These are phyloP conservation scores for Trinectes maculatus DNA, from an alignment of 2,113 vertebrate genomes.

Conservation along the genomic window DNA sequence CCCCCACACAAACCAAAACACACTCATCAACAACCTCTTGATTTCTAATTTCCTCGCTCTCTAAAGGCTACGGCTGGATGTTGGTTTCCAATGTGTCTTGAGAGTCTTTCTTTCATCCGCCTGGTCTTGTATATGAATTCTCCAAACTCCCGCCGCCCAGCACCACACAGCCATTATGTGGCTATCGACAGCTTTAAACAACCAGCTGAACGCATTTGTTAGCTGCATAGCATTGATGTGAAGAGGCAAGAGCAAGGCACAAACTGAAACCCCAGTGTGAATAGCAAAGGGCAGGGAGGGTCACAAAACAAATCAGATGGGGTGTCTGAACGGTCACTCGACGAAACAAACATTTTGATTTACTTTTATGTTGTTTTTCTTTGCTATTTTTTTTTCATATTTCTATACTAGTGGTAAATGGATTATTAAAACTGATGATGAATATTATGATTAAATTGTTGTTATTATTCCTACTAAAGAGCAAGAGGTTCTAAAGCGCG, in stretches of 20 bases:
- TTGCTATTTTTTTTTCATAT: constrained; percentile 81
- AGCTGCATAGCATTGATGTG: constrained; percentile 5
- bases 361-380: constrained; percentile 69
- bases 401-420: constrained; percentile 83
- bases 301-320: constrained; percentile 54
- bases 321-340: constrained; percentile 46
- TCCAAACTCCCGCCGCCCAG: neutral
- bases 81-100: constrained; percentile 21
- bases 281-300: constrained; percentile 46
- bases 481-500: constrained; percentile 62
- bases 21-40: constrained; percentile 11
- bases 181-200: constrained; percentile 42
- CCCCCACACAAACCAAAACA: constrained; percentile 6
- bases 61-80: constrained; percentile 19
- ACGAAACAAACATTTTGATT: constrained; percentile 60
- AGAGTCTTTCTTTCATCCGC: constrained; percentile 20
- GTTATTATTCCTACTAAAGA: constrained; percentile 78
- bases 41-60: constrained; percentile 28
- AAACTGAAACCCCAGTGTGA: constrained; percentile 2
- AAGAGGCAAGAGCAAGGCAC: constrained; percentile 1
- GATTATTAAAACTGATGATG: constrained; percentile 77
- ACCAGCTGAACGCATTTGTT: constrained; percentile 33
- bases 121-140: constrained; percentile 6
- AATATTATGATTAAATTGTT: constrained; percentile 81
- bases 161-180: constrained; percentile 13